Evolutionary conservation across 2,113 vertebrate genomes (phyloP).

Genomic region (Daphoenositta chrysoptera): DNA sequence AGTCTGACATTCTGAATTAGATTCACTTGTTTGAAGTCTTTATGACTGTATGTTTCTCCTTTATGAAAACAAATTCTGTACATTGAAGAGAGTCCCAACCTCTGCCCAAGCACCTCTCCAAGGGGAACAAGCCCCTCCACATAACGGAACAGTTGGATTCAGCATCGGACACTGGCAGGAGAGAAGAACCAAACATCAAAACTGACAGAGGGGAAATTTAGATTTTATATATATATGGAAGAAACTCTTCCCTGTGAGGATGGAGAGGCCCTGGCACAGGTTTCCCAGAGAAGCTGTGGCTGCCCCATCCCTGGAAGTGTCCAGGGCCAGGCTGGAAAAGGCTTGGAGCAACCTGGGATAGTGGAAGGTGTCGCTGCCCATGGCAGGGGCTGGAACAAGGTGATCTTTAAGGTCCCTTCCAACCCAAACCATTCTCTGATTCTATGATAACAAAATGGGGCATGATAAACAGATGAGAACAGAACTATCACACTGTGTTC

Average conservation of each 20-base stretch:
- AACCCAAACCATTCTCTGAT: background rate
- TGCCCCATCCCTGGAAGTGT: background rate
- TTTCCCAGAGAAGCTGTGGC: background rate
- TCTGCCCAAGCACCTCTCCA: background rate
- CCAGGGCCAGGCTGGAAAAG: rapidly evolving
- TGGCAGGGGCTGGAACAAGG: rapidly evolving
- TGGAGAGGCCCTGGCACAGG: background rate
- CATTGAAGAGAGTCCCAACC: background rate
- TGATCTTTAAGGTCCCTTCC: background rate
- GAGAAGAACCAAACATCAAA: background rate
- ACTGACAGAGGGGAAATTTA: background rate
- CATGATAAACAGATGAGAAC: background rate
- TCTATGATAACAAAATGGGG: background rate
- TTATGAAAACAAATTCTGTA: background rate
- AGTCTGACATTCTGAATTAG: background rate
- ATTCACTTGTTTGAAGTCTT: background rate
- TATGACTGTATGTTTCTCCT: background rate
- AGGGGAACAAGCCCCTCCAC: background rate
- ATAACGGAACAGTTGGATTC: background rate
- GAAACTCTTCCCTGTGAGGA: background rate
- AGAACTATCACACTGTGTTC: background rate
- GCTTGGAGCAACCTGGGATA: background rate
- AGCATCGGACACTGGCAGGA: background rate
- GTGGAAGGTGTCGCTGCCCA: background rate
- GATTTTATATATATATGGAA: background rate